Percentiles rank a stretch among this genome's conserved stretches.
Evolutionary conservation across 1,140 invertebrate genomes (phyloP).

Genomic region (Galleria mellonella): DNA sequence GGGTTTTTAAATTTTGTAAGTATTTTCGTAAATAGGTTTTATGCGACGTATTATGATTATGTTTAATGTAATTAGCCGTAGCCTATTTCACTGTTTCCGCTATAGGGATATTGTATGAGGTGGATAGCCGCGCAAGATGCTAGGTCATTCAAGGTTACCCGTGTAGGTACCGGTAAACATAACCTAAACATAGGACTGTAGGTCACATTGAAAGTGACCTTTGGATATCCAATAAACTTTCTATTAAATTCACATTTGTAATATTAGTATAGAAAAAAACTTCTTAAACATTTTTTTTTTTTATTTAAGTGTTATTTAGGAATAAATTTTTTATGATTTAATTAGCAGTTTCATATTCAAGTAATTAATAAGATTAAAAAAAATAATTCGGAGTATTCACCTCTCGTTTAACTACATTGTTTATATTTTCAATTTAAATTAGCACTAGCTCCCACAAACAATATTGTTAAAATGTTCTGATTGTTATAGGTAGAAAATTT

Average conservation of each 20-base stretch:
- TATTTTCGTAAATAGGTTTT: slow-evolving; percentile 5
- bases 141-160: slow-evolving; percentile 71
- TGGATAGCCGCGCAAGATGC: slow-evolving; percentile 7
- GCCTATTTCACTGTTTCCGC: not conserved
- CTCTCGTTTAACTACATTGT: no score
- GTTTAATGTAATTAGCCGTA: not conserved
- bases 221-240: slow-evolving; percentile 14
- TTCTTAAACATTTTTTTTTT: no score
- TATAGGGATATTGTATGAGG: not conserved
- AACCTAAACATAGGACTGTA: slow-evolving; percentile 45
- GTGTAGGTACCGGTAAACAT: slow-evolving; percentile 56
- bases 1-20: slow-evolving; percentile 45
- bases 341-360: no score
- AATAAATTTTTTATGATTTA: no score
- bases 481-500: no score
- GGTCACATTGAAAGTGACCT: slow-evolving; percentile 64
- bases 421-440: no score
- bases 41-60: not conserved
- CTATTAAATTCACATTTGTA: not conserved
- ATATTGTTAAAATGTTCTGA: no score
- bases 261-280: not conserved
- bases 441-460: no score
- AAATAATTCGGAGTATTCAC: no score
- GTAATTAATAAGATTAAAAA: no score
- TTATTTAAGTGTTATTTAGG: no score